Evolutionary conservation across 2,113 vertebrate genomes (phyloP), one percentile per base, ranked within the genome.

Genomic region (Seriola aureovittata): DNA sequence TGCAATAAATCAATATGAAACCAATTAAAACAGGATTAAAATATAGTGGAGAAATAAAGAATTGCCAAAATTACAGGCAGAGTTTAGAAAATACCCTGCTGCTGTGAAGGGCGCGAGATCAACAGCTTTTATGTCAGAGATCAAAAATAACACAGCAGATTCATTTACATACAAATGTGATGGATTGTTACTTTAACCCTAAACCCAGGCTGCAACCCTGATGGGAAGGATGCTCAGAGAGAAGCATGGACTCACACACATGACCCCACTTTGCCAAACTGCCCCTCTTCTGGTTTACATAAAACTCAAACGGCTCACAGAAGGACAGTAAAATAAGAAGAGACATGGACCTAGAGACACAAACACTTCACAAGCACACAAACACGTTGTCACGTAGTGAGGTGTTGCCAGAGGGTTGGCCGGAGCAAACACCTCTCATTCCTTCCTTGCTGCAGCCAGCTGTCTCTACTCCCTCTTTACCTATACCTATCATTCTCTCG

Each of bases 111-210:
- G 14, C 46, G 1, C 8, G 2, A 59, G 16, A 60, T 81, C 68
- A 40, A 12, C 72, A 1, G 67, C 29, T 14, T 19, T 52, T 0
- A 29, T 67, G 69, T 77, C 77, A 78, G 34, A 80, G 76, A 36
- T 63, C 81, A 46, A 44, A n/a, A 59, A 68, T 40, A 69, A 29
- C 58, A 58, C n/a, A 21, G 17, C 32, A 75, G 36, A 50, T 82
- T 81, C 3, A 84, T 78, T 74, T 60, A 29, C 68, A 83, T 80
- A 76, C 75, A 77, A 81, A 83, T 85, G 64, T 57, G 38, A 46
- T 10, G 36, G 36, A 44, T 76, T 40, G 70, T 69, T 17, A 71
- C 66, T 76, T 76, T 71, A 75, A 81, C 77, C 81, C 48, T 16
- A 1, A 23, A 63, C 4, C 1, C 5, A 13, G 13, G 48, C 32